phyloP scores from a whole-genome alignment of 2,113 vertebrate genomes.

The Stomatorhinus ivindoensis region DNA sequence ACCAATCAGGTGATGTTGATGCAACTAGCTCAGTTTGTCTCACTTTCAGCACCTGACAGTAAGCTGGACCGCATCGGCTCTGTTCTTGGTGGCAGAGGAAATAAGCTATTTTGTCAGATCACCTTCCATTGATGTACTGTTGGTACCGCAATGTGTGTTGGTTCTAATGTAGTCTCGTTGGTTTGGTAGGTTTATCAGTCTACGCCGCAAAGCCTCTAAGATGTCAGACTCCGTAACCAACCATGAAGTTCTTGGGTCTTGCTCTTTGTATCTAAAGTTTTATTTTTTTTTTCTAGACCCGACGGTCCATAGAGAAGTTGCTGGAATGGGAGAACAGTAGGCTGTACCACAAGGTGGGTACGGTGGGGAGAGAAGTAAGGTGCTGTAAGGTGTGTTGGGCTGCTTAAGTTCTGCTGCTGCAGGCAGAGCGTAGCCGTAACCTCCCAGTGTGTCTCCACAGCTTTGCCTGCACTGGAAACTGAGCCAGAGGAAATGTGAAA shows the following conservation, averaged over 20 bases:
- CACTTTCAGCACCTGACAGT: background rate
- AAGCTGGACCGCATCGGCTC: background rate
- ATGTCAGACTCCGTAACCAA: background rate
- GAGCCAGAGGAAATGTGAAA: constrained; percentile 99
- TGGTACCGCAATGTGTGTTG: background rate
- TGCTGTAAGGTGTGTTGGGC: constrained; percentile 41
- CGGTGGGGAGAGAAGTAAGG: constrained; percentile 42
- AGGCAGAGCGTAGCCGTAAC: background rate
- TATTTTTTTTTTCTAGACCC: constrained; percentile 76
- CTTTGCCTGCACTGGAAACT: constrained; percentile 98
- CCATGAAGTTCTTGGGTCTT: background rate
- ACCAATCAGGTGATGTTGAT: background rate
- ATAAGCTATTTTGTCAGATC: background rate
- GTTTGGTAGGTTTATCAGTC: background rate
- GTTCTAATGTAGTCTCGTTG: background rate
- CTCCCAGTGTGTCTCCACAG: constrained; percentile 46
- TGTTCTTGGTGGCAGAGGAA: background rate
- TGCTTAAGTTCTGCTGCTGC: constrained; percentile 43
- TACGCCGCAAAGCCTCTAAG: background rate
- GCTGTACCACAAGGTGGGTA: constrained; percentile 97
- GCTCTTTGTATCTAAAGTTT: background rate
- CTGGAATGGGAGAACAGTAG: constrained; percentile 99
- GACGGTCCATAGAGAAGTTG: constrained; percentile 97
- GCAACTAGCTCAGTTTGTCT: background rate
- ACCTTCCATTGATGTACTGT: background rate